Percentiles rank a stretch among this genome's conserved stretches.
Evolutionary conservation across 1,140 invertebrate genomes (phyloP).

Genomic region (Drosophila tsacasi): DNA sequence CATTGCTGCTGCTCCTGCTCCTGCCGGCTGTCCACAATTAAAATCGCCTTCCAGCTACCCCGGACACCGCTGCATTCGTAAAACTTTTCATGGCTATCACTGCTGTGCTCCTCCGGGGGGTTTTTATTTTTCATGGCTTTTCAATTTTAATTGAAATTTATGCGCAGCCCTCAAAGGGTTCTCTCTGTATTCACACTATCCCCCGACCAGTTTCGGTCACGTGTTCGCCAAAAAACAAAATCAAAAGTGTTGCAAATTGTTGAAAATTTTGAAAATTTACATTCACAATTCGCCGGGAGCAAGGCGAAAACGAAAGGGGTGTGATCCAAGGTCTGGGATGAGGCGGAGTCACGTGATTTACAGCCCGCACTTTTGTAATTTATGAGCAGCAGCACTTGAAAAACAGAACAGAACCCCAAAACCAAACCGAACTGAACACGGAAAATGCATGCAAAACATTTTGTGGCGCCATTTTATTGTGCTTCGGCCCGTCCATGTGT

Average conservation of each 20-base stretch:
- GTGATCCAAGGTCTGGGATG: constrained; percentile 18
- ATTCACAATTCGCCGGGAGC: constrained; percentile 47
- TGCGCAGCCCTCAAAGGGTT: constrained; percentile 64
- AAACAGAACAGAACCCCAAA: constrained; percentile 28
- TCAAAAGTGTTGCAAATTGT: constrained; percentile 78
- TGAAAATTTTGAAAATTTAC: constrained; percentile 72
- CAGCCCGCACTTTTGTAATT: constrained; percentile 70
- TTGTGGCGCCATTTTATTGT: constrained; percentile 69
- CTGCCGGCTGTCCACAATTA: constrained; percentile 49
- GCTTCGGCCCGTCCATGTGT: constrained; percentile 69
- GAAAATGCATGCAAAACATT: constrained; percentile 75
- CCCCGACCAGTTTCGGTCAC: constrained; percentile 45
- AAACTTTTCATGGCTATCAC: constrained; percentile 52
- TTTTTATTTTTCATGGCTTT: constrained; percentile 77
- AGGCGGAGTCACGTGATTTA: constrained; percentile 62
- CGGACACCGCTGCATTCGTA: constrained; percentile 12
- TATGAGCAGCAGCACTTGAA: constrained; percentile 60
- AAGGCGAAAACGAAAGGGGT: constrained; percentile 26
- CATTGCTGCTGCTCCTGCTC: constrained; percentile 42
- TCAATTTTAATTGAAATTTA: constrained; percentile 84
- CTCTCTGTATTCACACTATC: constrained; percentile 32
- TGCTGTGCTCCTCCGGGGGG: constrained; percentile 11
- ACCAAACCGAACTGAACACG: constrained; percentile 22
- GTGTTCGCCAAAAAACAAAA: constrained; percentile 65
- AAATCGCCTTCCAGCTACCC: constrained; percentile 30